phyloP scores from a whole-genome alignment of 2,888 invertebrate species.

The Ophioninae sp. region DNA sequence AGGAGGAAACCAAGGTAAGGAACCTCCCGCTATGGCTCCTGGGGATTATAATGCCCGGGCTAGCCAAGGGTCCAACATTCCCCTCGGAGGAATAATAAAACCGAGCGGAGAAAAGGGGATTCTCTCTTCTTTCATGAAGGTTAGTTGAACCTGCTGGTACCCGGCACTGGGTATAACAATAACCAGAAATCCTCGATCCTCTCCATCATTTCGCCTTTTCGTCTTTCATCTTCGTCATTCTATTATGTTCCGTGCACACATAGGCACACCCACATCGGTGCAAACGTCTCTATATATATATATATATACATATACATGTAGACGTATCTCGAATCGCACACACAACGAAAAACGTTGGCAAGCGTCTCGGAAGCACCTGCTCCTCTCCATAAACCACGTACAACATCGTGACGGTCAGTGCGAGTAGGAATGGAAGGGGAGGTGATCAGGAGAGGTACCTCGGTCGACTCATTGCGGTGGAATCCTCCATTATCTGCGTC shows the following conservation, averaged over 20 bases:
- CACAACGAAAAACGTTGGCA: constrained; percentile 54
- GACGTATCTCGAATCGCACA: constrained; percentile 19
- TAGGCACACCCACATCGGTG: neutral
- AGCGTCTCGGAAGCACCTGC: constrained; percentile 60
- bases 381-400: constrained; percentile 59
- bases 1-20: constrained; percentile 37
- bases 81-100: constrained; percentile 14
- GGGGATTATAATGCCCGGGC: constrained; percentile 47
- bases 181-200: constrained; percentile 53
- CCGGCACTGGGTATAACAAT: constrained; percentile 51
- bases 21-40: constrained; percentile 47
- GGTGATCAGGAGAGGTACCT: constrained; percentile 43
- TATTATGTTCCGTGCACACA: constrained; percentile 3
- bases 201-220: constrained; percentile 54
- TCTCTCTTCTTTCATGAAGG: constrained; percentile 53
- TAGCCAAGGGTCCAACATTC: constrained; percentile 32
- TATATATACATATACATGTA: neutral
- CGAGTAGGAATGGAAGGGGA: constrained; percentile 10
- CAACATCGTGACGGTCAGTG: constrained; percentile 42
- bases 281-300: no score
- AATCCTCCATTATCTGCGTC: constrained; percentile 65
- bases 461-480: constrained; percentile 64
- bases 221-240: constrained; percentile 39
- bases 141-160: constrained; percentile 63
- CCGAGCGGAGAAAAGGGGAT: constrained; percentile 41